Conservation (phyloP, 2,113 vertebrate genomes). For the Ageneiosus marmoratus region DNA sequence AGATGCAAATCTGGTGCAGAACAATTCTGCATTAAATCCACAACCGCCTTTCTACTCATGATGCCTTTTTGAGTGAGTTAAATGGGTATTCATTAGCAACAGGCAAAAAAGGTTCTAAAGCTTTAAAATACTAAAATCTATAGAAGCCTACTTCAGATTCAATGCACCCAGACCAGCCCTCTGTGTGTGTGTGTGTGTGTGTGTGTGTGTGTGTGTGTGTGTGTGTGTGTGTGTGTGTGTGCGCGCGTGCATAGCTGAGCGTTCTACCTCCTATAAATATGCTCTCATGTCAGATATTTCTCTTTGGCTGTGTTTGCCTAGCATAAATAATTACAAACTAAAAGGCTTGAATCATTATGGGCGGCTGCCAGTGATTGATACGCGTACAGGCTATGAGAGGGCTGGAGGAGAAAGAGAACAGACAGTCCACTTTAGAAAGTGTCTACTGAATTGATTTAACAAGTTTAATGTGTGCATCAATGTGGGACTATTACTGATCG, state of each 20-base stretch:
- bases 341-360: conserved; percentile 80
- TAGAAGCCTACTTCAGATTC: conserved; percentile 24
- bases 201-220: conserved; percentile 10
- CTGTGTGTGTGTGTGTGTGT: background rate
- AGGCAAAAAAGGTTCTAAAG: conserved; percentile 20
- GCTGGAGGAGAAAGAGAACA: conserved; percentile 79
- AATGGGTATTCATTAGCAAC: conserved; percentile 29
- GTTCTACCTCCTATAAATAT: conserved; percentile 53
- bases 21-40: conserved; percentile 24
- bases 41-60: conserved; percentile 18
- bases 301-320: conserved; percentile 44
- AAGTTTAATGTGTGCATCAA: conserved; percentile 92
- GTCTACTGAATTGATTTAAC: conserved; percentile 92
- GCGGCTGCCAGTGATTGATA: conserved; percentile 78
- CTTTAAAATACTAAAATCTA: conserved; percentile 38
- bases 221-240: conserved; percentile 2
- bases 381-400: conserved; percentile 69
- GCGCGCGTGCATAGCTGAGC: background rate
- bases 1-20: conserved; percentile 41
- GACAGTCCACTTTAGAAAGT: conserved; percentile 90
- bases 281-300: conserved; percentile 52
- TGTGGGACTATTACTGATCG: conserved; percentile 91
- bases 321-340: conserved; percentile 79
- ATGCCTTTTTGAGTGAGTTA: conserved; percentile 22
- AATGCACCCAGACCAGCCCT: conserved; percentile 10